Conservation (phyloP, 2,888 invertebrate genomes). For the Chydorus sphaericus region DNA sequence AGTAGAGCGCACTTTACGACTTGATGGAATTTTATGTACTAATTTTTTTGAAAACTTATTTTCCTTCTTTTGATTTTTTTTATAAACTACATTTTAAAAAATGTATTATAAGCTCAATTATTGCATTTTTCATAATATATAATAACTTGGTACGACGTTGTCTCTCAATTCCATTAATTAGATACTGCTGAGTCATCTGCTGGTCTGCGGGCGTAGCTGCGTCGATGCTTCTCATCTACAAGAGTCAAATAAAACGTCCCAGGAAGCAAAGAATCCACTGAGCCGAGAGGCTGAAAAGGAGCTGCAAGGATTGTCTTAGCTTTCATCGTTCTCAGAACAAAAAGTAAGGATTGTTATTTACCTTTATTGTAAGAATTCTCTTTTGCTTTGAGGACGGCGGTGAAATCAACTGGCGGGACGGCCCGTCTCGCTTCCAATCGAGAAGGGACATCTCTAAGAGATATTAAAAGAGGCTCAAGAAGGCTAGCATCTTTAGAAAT, state of each 20-base stretch:
- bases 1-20: too few species aligned
- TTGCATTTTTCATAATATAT: too few species aligned
- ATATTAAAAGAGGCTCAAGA: conserved; percentile 47
- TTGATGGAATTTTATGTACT: too few species aligned
- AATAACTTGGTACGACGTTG: too few species aligned
- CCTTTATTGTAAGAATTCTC: conserved; percentile 67
- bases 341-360: too few species aligned
- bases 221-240: conserved; percentile 72
- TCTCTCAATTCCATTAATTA: too few species aligned
- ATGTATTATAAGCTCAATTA: too few species aligned
- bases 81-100: too few species aligned
- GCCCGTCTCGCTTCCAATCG: conserved; percentile 52
- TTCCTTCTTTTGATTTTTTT: too few species aligned
- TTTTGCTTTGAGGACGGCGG: conserved; percentile 57
- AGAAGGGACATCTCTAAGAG: conserved; percentile 49
- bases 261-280: conserved; percentile 55
- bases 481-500: conserved; percentile 46
- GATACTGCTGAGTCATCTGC: too few species aligned
- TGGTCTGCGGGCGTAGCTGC: conserved; percentile 47
- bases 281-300: conserved; percentile 65
- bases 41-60: too few species aligned
- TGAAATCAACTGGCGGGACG: conserved; percentile 60
- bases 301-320: conserved; percentile 37
- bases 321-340: too few species aligned
- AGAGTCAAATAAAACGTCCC: conserved; percentile 77